A percentile compares a stretch with the other conserved stretches of the same genome.
Evolutionary conservation across 2,888 invertebrate genomes (phyloP).

Genomic region (Dimorphilus gyrociliatus): DNA sequence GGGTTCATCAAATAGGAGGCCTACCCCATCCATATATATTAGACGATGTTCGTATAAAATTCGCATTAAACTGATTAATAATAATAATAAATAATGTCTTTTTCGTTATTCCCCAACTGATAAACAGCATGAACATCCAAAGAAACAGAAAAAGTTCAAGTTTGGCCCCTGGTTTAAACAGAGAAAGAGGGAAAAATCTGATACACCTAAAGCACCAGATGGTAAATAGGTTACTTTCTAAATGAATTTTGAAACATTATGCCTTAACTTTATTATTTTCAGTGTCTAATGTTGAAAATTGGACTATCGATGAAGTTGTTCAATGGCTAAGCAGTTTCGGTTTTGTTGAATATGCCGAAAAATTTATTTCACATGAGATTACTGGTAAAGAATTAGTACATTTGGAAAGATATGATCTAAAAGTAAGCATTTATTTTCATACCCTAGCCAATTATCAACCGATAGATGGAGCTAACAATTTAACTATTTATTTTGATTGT

Average conservation of each 20-base stretch:
- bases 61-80: too few relatives aligned
- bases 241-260: too few relatives aligned
- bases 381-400: constrained; percentile 72
- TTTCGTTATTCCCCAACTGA: too few relatives aligned
- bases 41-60: too few relatives aligned
- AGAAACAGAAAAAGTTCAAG: too few relatives aligned
- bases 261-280: too few relatives aligned
- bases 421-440: constrained; percentile 23
- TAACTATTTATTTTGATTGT: not conserved
- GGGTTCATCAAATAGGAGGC: constrained; percentile 49
- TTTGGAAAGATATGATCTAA: constrained; percentile 54
- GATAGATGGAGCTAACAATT: not conserved
- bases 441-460: not conserved
- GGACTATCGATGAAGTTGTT: constrained; percentile 78
- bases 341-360: constrained; percentile 73
- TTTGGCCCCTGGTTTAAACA: too few relatives aligned
- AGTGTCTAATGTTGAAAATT: constrained; percentile 40
- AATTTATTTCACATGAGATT: constrained; percentile 75
- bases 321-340: constrained; percentile 75
- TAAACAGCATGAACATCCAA: too few relatives aligned
- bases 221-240: too few relatives aligned
- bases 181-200: too few relatives aligned
- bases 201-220: too few relatives aligned
- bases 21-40: constrained; percentile 44
- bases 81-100: too few relatives aligned